Evolutionary conservation across 53 echinoderm and acorn worm genomes (phyloP).

Genomic region (Mesocentrotus franciscanus): DNA sequence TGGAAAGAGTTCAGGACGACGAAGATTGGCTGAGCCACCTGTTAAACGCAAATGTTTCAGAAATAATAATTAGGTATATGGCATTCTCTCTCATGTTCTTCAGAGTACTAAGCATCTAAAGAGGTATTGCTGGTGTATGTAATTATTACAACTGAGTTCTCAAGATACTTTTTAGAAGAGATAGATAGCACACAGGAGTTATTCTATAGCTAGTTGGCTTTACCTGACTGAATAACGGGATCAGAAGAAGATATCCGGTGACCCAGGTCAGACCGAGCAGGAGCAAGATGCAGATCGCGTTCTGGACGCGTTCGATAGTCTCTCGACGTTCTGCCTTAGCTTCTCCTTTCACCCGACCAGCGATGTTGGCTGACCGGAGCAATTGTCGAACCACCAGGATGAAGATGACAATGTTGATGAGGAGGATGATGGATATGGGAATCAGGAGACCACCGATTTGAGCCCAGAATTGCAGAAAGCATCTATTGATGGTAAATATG

Average conservation of each 20-base stretch:
- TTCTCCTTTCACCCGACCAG: neutral
- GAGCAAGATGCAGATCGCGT: no score
- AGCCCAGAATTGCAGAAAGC: no score
- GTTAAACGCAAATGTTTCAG: neutral
- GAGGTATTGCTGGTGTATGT: neutral
- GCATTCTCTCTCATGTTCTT: no score
- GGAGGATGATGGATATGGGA: no score
- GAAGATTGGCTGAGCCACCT: conserved; percentile 45
- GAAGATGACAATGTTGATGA: no score
- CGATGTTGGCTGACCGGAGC: neutral
- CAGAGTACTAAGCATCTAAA: no score
- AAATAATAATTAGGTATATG: neutral
- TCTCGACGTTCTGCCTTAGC: conserved; percentile 51
- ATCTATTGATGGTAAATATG: neutral
- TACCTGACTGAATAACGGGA: conserved; percentile 36
- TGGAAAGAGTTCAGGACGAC: conserved; percentile 56
- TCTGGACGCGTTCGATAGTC: conserved; percentile 67
- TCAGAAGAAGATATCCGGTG: conserved; percentile 64
- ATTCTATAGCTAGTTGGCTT: neutral
- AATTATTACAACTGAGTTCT: neutral
- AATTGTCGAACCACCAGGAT: conserved; percentile 71
- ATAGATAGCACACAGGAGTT: no score
- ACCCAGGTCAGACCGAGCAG: conserved; percentile 79
- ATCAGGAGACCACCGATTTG: no score
- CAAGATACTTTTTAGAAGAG: neutral